Evolutionary conservation across 2,888 invertebrate genomes (phyloP), one percentile per base, ranked within the genome.

Genomic region (Chalcosyrphus nemorum): DNA sequence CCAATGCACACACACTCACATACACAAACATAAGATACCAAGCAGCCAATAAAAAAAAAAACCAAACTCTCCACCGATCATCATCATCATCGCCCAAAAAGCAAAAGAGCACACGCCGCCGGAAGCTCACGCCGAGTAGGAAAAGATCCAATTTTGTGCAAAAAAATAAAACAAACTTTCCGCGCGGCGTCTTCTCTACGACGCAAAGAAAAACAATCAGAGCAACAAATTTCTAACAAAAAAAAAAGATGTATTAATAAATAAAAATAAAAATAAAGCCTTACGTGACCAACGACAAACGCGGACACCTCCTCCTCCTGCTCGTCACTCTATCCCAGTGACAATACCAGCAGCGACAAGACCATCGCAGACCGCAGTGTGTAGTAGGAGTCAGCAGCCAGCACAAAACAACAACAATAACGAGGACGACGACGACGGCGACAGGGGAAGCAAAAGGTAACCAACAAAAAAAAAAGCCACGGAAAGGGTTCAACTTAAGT

Each of bases 201-300:
- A 1, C 19, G 43, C 54, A 61, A 61, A 32, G 27, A 63, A 66
- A n/a, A 27, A 59, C 32, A 81, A 56, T 7, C 32, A 56, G 47
- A 80, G 65, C 74, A 61, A 56, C 81, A 68, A 70, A 47, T 56
- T 27, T n/a, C n/a, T n/a, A n/a, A n/a, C 41, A 29, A 56, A 4
- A 56, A 72, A 61, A 35, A n/a, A n/a, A n/a, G n/a, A n/a, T n/a
- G n/a, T 75, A 84, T 75, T 70, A 80, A 84, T 70, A 84, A 74
- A 80, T n/a, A 80, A 68, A 75, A 82, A 80, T 80, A 74, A 80
- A 80, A 84, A 75, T 84, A 84, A 75, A 84, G 68, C 84, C 84
- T 84, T 84, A 84, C 84, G 80, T 84, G 84, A 84, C 80, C 68
- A 70, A 65, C 19, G 50, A 68, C n/a, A n/a, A n/a, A n/a, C n/a